Evolutionary conservation across 2,888 invertebrate genomes (phyloP), one percentile per base, ranked within the genome.

Genomic region (Oxytorus armatus): DNA sequence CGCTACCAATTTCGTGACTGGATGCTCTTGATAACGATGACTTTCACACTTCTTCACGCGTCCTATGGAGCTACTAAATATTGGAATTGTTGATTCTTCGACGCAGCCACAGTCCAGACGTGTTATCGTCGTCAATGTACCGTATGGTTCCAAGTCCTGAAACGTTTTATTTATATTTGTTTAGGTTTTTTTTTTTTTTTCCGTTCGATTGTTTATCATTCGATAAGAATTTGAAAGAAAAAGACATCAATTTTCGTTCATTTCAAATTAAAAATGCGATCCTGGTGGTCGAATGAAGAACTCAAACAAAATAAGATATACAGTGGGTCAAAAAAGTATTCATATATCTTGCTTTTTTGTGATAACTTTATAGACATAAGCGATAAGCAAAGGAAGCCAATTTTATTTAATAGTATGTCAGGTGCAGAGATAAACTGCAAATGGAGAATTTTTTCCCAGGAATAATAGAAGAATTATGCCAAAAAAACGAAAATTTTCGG

Each of bases 101-200:
- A 84, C 74, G 77, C 88, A 89, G 4, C 89, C 89, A 61, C 89
- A 89, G 74, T 88, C 82, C 42, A 89, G 70, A 23, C 83, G 81
- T 2, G 87, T 89, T 69, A 87, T 88, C 4, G 86, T 88, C 29
- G 88, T 89, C 85, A 89, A 87, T 29, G 86, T 89, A 8, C 88
- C 88, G 51, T 86, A 88, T 0, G 85, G 82, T 49, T 88, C 86
- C 55, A 87, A 25, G n/a, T 79, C 79, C 88, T 89, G 77, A 16
- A 78, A 83, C 14, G 14, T 23, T 69, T 29, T n/a, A 11, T 33
- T 29, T n/a, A n/a, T n/a, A n/a, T n/a, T n/a, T n/a, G n/a, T n/a
- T n/a, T n/a, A n/a, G n/a, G n/a, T 53, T 7, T 3, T 7, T 65
- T 63, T 63, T 14, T 23, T 10, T 25, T 8, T 47, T 25, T 23